These are phyloP conservation scores for Tetragonisca angustula DNA, from an alignment of 2,888 invertebrate species.

Conservation along the genomic window DNA sequence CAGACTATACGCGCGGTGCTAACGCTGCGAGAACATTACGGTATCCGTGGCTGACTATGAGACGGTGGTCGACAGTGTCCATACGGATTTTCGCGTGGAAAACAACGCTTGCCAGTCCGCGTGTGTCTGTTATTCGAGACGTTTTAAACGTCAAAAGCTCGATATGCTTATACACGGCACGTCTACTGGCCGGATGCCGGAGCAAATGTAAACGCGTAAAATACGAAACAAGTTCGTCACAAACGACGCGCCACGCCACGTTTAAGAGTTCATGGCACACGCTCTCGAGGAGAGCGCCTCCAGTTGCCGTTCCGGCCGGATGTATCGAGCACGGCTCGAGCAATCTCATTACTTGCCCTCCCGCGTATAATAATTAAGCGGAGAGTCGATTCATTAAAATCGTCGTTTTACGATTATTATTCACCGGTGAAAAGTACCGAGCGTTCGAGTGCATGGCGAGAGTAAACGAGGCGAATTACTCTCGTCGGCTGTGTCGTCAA, in stretches of 20 bases:
- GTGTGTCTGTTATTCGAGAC: constrained; percentile 11
- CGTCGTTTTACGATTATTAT: constrained; percentile 64
- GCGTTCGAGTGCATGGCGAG: not conserved
- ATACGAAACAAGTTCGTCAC: constrained; percentile 1
- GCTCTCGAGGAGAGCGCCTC: constrained; percentile 26
- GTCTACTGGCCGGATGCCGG: not conserved
- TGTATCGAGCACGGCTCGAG: constrained; percentile 37
- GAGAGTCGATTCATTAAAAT: constrained; percentile 72
- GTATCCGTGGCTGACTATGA: no score
- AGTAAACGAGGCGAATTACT: constrained; percentile 52
- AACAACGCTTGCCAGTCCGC: constrained; percentile 22
- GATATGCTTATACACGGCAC: not conserved
- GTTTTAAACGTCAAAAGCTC: constrained; percentile 15
- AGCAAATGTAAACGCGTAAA: constrained; percentile 34
- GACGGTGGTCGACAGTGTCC: not conserved
- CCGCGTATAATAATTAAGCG: constrained; percentile 59
- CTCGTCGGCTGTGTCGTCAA: constrained; percentile 42
- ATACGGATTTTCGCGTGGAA: constrained; percentile 13
- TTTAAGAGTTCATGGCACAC: constrained; percentile 17
- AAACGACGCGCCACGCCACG: not conserved
- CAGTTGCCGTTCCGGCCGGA: not conserved
- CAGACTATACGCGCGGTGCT: constrained; percentile 47
- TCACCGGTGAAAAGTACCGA: constrained; percentile 35
- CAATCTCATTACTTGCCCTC: constrained; percentile 61
- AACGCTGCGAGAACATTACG: not conserved